Evolutionary conservation across 2,113 vertebrate genomes (phyloP).

Genomic region (Agapornis roseicollis): DNA sequence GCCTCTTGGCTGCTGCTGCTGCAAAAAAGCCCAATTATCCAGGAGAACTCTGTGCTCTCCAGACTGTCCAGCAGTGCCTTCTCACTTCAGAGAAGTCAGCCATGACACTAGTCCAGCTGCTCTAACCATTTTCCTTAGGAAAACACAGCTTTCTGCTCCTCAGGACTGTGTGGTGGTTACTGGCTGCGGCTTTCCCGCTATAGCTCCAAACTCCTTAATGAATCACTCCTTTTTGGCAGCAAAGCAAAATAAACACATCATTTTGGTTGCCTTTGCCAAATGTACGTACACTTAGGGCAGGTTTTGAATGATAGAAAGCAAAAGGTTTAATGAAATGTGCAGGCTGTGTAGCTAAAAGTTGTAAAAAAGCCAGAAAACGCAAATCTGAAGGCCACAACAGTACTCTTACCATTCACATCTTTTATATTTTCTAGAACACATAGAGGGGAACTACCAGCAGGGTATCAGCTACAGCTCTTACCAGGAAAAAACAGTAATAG

Average conservation of each 20-base stretch:
- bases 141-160: conserved; percentile 25
- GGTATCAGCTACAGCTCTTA: neutral
- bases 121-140: neutral
- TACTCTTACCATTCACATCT: neutral
- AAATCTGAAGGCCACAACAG: neutral
- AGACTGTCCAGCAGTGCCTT: neutral
- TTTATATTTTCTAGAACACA: neutral
- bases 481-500: neutral
- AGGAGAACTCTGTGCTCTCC: neutral
- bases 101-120: neutral
- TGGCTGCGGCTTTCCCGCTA: neutral
- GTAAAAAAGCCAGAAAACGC: neutral
- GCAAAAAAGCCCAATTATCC: neutral
- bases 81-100: neutral
- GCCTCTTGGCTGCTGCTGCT: neutral
- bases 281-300: neutral
- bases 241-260: conserved; percentile 49
- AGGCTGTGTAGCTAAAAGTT: neutral
- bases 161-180: neutral
- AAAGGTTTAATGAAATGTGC: conserved; percentile 36
- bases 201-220: conserved; percentile 38
- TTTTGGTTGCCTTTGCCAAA: conserved; percentile 33
- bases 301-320: neutral
- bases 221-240: conserved; percentile 49
- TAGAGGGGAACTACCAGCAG: neutral